A percentile compares a stretch with the other conserved stretches of the same genome.
Evolutionary conservation across 2,113 vertebrate species (phyloP).

Genomic region (Maccullochella peelii): DNA sequence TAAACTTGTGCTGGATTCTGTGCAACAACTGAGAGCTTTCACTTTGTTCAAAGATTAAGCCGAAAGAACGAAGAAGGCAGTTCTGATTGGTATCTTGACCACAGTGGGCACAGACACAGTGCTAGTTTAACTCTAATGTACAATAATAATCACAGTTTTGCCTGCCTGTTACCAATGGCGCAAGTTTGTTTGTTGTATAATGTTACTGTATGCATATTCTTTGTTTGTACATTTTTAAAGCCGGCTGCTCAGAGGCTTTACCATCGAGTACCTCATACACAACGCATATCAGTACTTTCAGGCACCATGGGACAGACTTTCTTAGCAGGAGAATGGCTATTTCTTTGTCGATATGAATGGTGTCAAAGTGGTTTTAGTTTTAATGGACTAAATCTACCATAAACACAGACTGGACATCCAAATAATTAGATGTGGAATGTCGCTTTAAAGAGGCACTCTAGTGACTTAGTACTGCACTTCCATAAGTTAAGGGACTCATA

Average conservation of each 20-base stretch:
- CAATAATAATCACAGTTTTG: background rate
- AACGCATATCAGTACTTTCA: background rate
- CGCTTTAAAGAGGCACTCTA: background rate
- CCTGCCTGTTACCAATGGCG: background rate
- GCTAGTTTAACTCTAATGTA: background rate
- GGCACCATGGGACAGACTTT: background rate
- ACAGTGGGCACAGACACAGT: background rate
- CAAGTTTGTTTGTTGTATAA: background rate
- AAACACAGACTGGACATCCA: background rate
- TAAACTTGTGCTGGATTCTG: conserved; percentile 5
- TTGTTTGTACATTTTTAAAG: background rate
- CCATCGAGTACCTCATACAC: background rate
- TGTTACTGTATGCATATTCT: background rate
- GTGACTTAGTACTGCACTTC: background rate
- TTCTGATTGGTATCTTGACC: conserved; percentile 12
- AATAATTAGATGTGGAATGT: background rate
- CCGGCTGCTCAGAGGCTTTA: background rate
- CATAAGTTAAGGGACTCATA: background rate
- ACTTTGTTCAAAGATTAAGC: background rate
- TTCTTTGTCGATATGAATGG: background rate
- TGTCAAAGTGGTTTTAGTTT: background rate
- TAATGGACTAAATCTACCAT: background rate
- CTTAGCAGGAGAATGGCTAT: background rate
- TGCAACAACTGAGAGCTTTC: conserved; percentile 11
- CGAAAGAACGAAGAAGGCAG: background rate